Evolutionary conservation across 53 echinoderm and acorn worm species (phyloP).

Genomic region (Astropecten irregularis): DNA sequence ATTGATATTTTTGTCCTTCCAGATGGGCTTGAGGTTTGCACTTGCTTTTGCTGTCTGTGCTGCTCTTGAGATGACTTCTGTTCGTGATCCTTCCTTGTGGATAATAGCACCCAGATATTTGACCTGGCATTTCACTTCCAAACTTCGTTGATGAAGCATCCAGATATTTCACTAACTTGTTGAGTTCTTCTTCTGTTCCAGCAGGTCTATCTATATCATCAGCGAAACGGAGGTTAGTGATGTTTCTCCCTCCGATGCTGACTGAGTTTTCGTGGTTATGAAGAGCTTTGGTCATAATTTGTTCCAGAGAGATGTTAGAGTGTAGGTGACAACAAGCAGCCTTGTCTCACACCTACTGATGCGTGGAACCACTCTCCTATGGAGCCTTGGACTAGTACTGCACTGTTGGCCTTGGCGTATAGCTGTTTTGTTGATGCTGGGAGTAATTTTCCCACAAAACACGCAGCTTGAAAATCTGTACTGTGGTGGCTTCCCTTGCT

Average conservation of each 20-base stretch:
- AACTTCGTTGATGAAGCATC: neutral
- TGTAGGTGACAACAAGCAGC: slow-evolving; percentile 31
- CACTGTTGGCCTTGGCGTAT: slow-evolving; percentile 32
- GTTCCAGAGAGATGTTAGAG: slow-evolving; percentile 57
- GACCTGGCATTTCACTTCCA: neutral
- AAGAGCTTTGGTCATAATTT: slow-evolving; percentile 45
- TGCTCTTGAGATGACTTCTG: slow-evolving; percentile 31
- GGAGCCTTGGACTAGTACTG: slow-evolving; percentile 11
- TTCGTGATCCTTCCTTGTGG: slow-evolving; percentile 21
- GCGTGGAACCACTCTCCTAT: slow-evolving; percentile 39
- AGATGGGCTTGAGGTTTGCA: slow-evolving; percentile 40
- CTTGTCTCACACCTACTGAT: slow-evolving; percentile 39
- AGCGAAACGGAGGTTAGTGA: slow-evolving; percentile 27
- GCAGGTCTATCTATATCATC: slow-evolving; percentile 15
- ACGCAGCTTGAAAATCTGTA: slow-evolving; percentile 26
- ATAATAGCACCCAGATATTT: neutral
- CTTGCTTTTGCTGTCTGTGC: slow-evolving; percentile 32
- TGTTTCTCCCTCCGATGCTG: slow-evolving; percentile 11
- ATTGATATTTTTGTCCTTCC: slow-evolving; percentile 22
- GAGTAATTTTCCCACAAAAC: slow-evolving; percentile 11
- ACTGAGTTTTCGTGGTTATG: slow-evolving; percentile 6
- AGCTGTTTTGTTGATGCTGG: slow-evolving; percentile 54
- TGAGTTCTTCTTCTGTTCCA: slow-evolving; percentile 35
- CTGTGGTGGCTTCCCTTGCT: neutral
- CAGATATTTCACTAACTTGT: slow-evolving; percentile 24